phyloP scores from a whole-genome alignment of 1,140 invertebrate species.

The Lepidurus couesii region DNA sequence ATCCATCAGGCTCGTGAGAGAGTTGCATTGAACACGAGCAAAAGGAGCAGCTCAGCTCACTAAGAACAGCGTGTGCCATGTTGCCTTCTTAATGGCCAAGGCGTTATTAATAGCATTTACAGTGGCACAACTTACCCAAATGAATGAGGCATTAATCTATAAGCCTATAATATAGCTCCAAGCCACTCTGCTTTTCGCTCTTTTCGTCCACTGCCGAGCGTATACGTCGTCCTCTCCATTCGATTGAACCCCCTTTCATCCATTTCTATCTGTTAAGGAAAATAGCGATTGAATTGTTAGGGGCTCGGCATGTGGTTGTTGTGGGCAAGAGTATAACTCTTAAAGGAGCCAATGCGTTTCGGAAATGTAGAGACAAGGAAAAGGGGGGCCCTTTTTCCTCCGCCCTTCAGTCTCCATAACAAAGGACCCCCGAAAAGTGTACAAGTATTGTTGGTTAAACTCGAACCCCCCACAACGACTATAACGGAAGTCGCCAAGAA shows the following conservation, averaged over 20 bases:
- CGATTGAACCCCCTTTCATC: not conserved
- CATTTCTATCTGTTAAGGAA: not conserved
- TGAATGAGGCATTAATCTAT: not conserved
- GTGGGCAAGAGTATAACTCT: not conserved
- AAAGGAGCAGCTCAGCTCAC: not conserved
- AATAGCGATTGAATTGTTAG: not conserved
- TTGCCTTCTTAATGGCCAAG: slow-evolving; percentile 10
- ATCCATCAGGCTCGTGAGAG: slow-evolving; percentile 18
- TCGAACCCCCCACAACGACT: not conserved
- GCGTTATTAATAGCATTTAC: slow-evolving; percentile 16
- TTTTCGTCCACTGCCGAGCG: not conserved
- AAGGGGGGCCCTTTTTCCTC: no score
- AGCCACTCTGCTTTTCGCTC: not conserved
- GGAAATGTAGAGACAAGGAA: not conserved
- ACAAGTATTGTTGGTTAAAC: not conserved
- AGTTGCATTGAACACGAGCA: slow-evolving; percentile 1
- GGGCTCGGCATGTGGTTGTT: not conserved
- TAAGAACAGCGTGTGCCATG: slow-evolving; percentile 5
- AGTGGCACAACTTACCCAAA: slow-evolving; percentile 1
- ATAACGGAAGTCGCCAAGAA: slow-evolving; percentile 12
- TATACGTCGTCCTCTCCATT: not conserved
- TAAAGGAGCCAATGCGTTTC: not conserved
- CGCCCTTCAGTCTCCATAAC: not conserved
- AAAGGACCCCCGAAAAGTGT: not conserved
- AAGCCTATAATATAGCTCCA: not conserved